A percentile compares a stretch with the other conserved stretches of the same genome.
phyloP scores from a whole-genome alignment of 2,113 vertebrate species.

The Pica pica region DNA sequence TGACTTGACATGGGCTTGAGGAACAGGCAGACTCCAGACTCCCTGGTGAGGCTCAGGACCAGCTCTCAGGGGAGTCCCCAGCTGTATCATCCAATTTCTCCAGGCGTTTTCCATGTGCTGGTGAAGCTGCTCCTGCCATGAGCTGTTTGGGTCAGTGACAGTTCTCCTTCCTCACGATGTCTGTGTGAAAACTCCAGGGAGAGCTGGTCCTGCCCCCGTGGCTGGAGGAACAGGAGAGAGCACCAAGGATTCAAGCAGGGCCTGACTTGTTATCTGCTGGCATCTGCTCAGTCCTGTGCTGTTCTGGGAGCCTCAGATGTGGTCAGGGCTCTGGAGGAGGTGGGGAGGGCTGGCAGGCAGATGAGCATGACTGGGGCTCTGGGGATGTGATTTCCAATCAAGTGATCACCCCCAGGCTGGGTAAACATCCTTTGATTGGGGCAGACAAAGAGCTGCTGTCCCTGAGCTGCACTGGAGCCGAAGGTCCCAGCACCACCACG shows the following conservation, averaged over 20 bases:
- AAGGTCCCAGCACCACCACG: background rate
- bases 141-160: background rate
- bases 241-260: background rate
- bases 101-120: background rate
- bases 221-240: background rate
- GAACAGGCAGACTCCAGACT: background rate
- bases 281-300: background rate
- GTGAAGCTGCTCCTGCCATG: background rate
- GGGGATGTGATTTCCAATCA: background rate
- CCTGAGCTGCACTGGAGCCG: background rate
- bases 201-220: background rate
- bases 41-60: background rate
- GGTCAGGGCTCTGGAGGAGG: background rate
- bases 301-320: constrained; percentile 23
- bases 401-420: background rate
- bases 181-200: background rate
- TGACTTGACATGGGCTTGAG: background rate
- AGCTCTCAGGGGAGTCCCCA: background rate
- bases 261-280: background rate
- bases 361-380: background rate
- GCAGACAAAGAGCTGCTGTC: background rate
- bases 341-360: constrained; percentile 9
- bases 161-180: background rate
- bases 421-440: background rate
- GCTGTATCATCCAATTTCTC: background rate